Evolutionary conservation across 2,888 invertebrate genomes (phyloP).

Genomic region (Pachymerium ferrugineum): DNA sequence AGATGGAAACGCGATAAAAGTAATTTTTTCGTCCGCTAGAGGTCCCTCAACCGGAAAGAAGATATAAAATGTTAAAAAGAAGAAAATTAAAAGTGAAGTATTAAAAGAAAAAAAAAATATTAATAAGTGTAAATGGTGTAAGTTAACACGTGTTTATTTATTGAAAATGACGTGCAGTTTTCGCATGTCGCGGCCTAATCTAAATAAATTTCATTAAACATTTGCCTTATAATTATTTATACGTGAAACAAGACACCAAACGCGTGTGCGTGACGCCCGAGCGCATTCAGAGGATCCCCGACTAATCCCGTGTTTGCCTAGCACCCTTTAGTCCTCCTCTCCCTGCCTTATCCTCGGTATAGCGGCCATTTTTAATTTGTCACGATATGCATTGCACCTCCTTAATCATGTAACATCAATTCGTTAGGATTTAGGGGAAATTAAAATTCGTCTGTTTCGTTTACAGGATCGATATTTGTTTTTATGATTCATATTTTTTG

Average conservation of each 20-base stretch:
- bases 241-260: neutral
- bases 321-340: neutral
- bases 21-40: too few relatives aligned
- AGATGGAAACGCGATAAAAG: too few relatives aligned
- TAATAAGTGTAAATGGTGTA: too few relatives aligned
- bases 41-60: too few relatives aligned
- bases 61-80: too few relatives aligned
- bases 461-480: neutral
- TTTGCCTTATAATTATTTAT: conserved; percentile 16
- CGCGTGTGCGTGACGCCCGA: conserved; percentile 22
- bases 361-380: neutral
- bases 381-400: neutral
- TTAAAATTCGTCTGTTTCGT: neutral
- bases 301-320: neutral
- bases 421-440: neutral
- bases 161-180: neutral
- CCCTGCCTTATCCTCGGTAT: neutral
- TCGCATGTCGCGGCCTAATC: neutral
- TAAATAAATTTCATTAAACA: neutral
- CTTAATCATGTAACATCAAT: conserved; percentile 19
- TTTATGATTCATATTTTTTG: neutral
- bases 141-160: neutral
- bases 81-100: too few relatives aligned
- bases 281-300: neutral
- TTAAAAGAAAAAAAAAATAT: too few relatives aligned